Conservation (phyloP, 2,113 vertebrate genomes). For the Sialia sialis region DNA sequence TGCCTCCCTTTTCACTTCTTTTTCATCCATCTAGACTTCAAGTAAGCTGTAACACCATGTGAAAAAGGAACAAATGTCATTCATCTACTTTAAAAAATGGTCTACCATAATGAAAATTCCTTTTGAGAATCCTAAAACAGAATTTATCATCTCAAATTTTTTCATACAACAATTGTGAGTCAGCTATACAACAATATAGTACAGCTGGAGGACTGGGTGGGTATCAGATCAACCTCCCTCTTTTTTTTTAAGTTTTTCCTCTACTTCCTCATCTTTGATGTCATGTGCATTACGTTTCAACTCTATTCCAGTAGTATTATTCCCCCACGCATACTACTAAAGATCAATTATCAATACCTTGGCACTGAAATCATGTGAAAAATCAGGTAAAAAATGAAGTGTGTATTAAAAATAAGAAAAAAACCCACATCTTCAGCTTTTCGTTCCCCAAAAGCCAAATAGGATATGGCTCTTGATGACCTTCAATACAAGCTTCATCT, state of each 20-base stretch:
- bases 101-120: background rate
- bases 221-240: no score
- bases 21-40: background rate
- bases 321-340: background rate
- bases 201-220: background rate
- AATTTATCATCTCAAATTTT: background rate
- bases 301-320: accelerated
- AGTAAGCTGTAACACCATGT: background rate
- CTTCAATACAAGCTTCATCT: background rate
- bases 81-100: background rate
- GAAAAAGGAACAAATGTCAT: background rate
- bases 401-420: background rate
- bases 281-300: background rate
- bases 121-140: background rate
- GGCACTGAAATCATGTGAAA: background rate
- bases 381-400: background rate
- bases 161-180: accelerated
- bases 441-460: background rate
- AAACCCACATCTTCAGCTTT: background rate
- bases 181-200: background rate
- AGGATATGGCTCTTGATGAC: background rate
- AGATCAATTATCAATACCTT: background rate
- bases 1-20: background rate
- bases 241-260: background rate
- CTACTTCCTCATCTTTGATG: background rate